A percentile compares a stretch with the other conserved stretches of the same genome.
phyloP scores from a whole-genome alignment of 2,113 vertebrate genomes.

The Mesembrinibis cayennensis region DNA sequence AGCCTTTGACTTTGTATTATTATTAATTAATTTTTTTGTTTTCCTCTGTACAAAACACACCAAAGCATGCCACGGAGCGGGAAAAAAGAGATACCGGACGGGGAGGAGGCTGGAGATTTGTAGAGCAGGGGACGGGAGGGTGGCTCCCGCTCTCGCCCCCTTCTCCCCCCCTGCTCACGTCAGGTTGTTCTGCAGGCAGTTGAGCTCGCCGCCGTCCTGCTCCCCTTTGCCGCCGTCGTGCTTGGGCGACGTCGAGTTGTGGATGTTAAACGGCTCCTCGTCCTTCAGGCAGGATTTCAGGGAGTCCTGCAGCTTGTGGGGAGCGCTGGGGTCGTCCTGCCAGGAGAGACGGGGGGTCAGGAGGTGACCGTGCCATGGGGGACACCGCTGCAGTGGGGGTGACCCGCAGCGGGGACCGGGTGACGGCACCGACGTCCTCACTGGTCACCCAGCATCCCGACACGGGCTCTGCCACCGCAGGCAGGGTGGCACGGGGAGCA shows the following conservation, averaged over 20 bases:
- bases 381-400: fast-evolving
- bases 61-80: constrained; percentile 88
- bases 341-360: background rate
- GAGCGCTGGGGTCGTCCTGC: constrained; percentile 85
- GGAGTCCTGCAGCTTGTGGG: constrained; percentile 94
- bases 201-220: constrained; percentile 84
- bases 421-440: fast-evolving
- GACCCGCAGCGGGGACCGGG: fast-evolving
- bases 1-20: constrained; percentile 61
- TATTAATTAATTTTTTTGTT: constrained; percentile 23
- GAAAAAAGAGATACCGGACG: background rate
- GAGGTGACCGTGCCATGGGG: fast-evolving
- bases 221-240: constrained; percentile 89
- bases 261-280: constrained; percentile 93
- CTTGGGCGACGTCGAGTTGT: constrained; percentile 93
- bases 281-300: constrained; percentile 91
- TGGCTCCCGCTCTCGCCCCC: background rate
- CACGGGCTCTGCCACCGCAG: too few relatives aligned
- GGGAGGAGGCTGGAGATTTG: constrained; percentile 42
- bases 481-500: too few relatives aligned
- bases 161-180: constrained; percentile 73
- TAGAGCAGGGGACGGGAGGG: background rate
- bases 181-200: constrained; percentile 97
- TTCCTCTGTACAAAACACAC: constrained; percentile 90
- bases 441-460: fast-evolving